Conservation (phyloP, 2,888 invertebrate genomes). For the Slavum lentiscoides region DNA sequence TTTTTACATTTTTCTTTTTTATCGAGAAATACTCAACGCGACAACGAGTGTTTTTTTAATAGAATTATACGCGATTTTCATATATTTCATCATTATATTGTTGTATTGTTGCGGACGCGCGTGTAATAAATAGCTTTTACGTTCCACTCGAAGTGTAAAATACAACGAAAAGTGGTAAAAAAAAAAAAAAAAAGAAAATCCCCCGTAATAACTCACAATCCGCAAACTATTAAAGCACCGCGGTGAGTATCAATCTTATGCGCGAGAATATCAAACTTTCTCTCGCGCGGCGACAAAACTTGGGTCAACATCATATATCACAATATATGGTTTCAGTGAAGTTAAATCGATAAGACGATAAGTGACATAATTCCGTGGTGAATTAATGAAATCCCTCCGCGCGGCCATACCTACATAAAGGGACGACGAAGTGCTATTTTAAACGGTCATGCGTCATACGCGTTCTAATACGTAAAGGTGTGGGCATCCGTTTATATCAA, state of each 20-base stretch:
- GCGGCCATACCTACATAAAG: no score
- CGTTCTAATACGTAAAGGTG: no score
- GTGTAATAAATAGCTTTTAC: conserved; percentile 24
- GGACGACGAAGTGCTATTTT: no score
- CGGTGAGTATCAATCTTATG: conserved; percentile 37
- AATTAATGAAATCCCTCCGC: conserved; percentile 20
- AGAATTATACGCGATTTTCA: no score
- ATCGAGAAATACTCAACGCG: no score
- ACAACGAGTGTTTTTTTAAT: no score
- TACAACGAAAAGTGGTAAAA: conserved; percentile 2
- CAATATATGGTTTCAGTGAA: conserved; percentile 19
- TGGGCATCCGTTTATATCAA: no score
- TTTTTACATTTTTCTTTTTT: no score
- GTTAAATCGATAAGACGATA: conserved; percentile 46
- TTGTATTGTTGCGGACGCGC: not conserved
- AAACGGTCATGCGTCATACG: no score
- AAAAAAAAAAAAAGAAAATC: conserved; percentile 11
- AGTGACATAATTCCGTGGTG: conserved; percentile 37
- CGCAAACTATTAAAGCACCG: conserved; percentile 10
- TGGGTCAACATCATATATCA: conserved; percentile 42
- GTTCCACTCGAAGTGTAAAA: conserved; percentile 20
- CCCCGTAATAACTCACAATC: conserved; percentile 3
- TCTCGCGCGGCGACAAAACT: conserved; percentile 28
- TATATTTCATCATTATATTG: not conserved
- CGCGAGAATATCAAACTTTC: conserved; percentile 27